Evolutionary conservation across 1,140 invertebrate species (phyloP).

Genomic region (Capitella teleta): DNA sequence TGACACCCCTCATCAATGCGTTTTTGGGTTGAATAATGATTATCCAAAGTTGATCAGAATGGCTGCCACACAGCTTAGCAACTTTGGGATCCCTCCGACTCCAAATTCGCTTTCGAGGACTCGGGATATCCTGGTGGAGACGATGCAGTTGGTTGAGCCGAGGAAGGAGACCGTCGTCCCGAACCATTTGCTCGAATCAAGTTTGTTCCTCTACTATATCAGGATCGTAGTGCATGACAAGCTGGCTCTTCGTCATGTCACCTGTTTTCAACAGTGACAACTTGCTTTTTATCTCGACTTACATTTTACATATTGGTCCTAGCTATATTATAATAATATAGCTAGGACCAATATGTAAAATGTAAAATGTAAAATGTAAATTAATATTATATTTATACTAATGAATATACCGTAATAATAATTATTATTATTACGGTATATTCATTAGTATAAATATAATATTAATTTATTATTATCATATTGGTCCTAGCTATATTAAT

Average conservation of each 20-base stretch:
- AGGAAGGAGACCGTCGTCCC: slow-evolving; percentile 25
- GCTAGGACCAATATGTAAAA: neutral
- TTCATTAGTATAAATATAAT: too few species aligned
- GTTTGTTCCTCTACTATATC: slow-evolving; percentile 17
- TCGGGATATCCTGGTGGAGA: slow-evolving; percentile 25
- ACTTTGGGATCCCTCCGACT: neutral
- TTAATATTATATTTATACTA: neutral
- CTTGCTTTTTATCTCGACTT: neutral
- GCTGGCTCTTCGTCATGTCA: neutral
- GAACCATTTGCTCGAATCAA: slow-evolving; percentile 39
- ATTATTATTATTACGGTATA: too few species aligned
- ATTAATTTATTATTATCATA: neutral
- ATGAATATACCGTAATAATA: too few species aligned
- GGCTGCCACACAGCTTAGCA: neutral
- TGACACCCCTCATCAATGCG: neutral
- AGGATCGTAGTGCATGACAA: neutral
- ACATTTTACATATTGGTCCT: neutral
- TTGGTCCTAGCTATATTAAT: neutral
- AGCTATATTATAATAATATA: neutral
- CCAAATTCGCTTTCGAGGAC: neutral
- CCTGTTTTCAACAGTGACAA: neutral
- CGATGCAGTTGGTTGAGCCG: slow-evolving; percentile 33
- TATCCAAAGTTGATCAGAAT: neutral
- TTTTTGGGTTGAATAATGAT: neutral
- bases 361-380: neutral